Evolutionary conservation across 2,113 vertebrate genomes (phyloP).

Genomic region (Emydura subglobosa): DNA sequence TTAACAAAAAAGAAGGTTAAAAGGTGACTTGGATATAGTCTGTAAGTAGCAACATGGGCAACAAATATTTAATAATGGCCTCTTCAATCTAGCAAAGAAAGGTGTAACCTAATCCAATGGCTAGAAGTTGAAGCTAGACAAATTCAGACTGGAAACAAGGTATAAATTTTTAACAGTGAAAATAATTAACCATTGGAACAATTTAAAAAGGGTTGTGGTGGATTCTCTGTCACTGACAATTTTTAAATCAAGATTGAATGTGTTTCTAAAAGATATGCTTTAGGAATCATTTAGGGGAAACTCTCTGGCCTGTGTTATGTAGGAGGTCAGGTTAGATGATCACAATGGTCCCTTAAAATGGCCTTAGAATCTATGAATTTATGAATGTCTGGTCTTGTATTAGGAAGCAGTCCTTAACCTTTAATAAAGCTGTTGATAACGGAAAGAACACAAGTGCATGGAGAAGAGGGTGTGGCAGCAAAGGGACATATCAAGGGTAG

Average conservation of each 20-base stretch:
- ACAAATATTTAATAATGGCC: background rate
- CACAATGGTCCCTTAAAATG: background rate
- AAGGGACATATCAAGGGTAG: background rate
- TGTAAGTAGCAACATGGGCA: background rate
- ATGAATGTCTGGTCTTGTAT: background rate
- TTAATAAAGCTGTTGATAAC: background rate
- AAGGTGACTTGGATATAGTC: background rate
- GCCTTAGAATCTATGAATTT: background rate
- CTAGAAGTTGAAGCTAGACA: background rate
- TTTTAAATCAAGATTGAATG: background rate
- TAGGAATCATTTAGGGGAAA: background rate
- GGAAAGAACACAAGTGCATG: background rate
- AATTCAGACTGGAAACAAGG: background rate
- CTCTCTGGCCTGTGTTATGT: background rate
- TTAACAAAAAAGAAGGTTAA: background rate
- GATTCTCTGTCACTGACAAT: background rate
- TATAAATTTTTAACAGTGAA: background rate
- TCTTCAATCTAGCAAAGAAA: background rate
- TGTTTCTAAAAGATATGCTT: background rate
- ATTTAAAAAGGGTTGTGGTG: background rate
- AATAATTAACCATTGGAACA: background rate
- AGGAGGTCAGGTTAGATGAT: background rate
- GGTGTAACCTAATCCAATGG: background rate
- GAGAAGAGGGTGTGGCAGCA: background rate
- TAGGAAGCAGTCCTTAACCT: background rate